These are phyloP conservation scores for Labrus mixtus DNA, from an alignment of 2,113 vertebrate genomes.

Conservation along the genomic window DNA sequence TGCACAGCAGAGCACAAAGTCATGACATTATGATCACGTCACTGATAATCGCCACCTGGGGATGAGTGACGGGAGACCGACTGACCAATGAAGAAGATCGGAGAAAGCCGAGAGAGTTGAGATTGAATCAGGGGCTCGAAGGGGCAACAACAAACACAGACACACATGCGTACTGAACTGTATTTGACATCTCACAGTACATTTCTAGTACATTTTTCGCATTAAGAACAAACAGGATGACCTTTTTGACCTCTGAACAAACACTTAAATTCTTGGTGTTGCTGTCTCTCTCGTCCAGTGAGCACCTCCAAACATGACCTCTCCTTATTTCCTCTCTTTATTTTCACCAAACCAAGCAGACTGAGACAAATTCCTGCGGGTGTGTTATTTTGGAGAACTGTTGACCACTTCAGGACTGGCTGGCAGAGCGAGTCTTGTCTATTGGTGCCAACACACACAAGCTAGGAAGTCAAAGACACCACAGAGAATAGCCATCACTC, in stretches of 20 bases:
- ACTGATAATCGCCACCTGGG: slow-evolving; percentile 32
- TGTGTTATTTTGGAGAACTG: slow-evolving; percentile 59
- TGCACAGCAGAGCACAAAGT: slow-evolving; percentile 47
- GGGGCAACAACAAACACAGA: background rate
- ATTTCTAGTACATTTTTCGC: slow-evolving; percentile 11
- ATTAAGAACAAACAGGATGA: slow-evolving; percentile 25
- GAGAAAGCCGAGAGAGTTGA: background rate
- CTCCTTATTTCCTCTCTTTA: slow-evolving; percentile 54
- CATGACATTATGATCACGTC: slow-evolving; percentile 39
- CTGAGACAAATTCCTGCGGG: slow-evolving; percentile 64
- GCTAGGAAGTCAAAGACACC: slow-evolving; percentile 49
- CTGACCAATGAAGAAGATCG: slow-evolving; percentile 3
- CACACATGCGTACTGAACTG: background rate
- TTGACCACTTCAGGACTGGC: slow-evolving; percentile 57
- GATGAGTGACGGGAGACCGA: slow-evolving; percentile 9
- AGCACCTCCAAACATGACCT: slow-evolving; percentile 30
- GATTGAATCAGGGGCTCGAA: background rate
- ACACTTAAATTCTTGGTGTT: slow-evolving; percentile 9
- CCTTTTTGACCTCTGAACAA: slow-evolving; percentile 6
- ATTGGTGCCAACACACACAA: slow-evolving; percentile 62
- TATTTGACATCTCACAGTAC: slow-evolving; percentile 8
- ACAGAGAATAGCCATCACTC: slow-evolving; percentile 25
- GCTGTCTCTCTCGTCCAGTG: background rate
- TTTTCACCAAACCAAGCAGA: slow-evolving; percentile 60
- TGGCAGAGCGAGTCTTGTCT: slow-evolving; percentile 41